Evolutionary conservation across 1,140 invertebrate species (phyloP).

Genomic region (Dreissena polymorpha): DNA sequence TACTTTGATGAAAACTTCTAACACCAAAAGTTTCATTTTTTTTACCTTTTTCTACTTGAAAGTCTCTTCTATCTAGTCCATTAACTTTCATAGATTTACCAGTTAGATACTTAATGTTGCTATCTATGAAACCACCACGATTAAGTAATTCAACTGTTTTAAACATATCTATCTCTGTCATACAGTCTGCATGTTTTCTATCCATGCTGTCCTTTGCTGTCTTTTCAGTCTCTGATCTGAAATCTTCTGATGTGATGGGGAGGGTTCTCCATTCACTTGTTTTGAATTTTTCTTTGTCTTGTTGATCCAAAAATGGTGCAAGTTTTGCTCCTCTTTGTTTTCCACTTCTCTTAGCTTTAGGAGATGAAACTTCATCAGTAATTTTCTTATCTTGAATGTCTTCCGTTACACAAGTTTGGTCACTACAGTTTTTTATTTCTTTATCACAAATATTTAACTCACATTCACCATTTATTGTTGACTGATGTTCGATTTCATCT

Average conservation of each 20-base stretch:
- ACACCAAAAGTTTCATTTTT: neutral
- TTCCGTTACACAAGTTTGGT: neutral
- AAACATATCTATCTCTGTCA: slow-evolving; percentile 38
- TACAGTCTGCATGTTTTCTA: neutral
- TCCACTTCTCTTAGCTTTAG: slow-evolving; percentile 20
- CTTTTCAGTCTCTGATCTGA: too few species aligned
- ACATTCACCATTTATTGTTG: too few species aligned
- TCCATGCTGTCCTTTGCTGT: neutral
- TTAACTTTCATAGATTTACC: slow-evolving; percentile 37
- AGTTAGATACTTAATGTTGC: slow-evolving; percentile 33
- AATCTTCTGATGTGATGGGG: slow-evolving; percentile 11
- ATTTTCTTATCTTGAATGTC: neutral
- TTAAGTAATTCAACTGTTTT: neutral
- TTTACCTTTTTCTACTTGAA: neutral
- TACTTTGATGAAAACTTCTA: slow-evolving; percentile 32
- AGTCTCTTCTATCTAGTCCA: neutral
- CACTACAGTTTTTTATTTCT: neutral
- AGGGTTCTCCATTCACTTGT: slow-evolving; percentile 26
- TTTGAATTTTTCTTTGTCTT: slow-evolving; percentile 34
- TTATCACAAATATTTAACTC: too few species aligned
- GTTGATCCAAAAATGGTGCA: slow-evolving; percentile 31
- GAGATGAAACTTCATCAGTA: neutral
- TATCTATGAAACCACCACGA: slow-evolving; percentile 32
- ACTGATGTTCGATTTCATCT: too few species aligned
- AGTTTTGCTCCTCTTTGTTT: slow-evolving; percentile 18